Conservation (phyloP, 23 tunicate genomes). For the Phallusia fumigata region DNA sequence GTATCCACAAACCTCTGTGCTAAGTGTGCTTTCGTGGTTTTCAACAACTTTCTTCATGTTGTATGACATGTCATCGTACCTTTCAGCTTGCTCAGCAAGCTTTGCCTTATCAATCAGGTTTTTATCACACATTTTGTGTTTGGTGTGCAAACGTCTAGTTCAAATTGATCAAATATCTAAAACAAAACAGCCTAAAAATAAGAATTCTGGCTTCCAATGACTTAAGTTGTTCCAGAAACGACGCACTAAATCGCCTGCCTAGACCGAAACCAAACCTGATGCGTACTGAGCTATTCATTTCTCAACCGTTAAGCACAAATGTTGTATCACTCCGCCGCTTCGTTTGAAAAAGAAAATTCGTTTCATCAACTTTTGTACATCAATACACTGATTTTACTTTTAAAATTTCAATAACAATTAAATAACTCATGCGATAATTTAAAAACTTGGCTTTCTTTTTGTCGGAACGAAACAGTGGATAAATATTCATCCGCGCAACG, state of each 20-base stretch:
- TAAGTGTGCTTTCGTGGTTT: background rate
- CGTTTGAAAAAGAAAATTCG: background rate
- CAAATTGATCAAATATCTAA: too few relatives aligned
- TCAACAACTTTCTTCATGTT: background rate
- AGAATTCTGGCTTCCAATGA: too few relatives aligned
- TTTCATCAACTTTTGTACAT: too few relatives aligned
- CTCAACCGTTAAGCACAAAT: background rate
- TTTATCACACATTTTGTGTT: background rate
- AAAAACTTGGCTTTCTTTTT: too few relatives aligned
- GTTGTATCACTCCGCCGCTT: background rate
- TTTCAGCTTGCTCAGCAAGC: constrained; percentile 33
- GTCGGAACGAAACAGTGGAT: too few relatives aligned
- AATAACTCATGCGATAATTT: too few relatives aligned
- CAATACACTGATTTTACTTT: too few relatives aligned
- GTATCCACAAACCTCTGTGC: background rate
- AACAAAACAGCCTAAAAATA: too few relatives aligned
- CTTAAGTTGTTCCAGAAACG: too few relatives aligned
- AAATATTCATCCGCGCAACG: constrained; percentile 9
- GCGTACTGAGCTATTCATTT: background rate
- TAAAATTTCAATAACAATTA: too few relatives aligned
- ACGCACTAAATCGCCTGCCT: background rate
- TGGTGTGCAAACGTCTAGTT: background rate
- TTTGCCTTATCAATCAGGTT: constrained; percentile 7
- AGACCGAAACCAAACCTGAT: background rate
- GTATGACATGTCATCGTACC: constrained; percentile 25